These are phyloP conservation scores for Agrotis puta DNA, from an alignment of 2,888 invertebrate genomes.

Conservation along the genomic window DNA sequence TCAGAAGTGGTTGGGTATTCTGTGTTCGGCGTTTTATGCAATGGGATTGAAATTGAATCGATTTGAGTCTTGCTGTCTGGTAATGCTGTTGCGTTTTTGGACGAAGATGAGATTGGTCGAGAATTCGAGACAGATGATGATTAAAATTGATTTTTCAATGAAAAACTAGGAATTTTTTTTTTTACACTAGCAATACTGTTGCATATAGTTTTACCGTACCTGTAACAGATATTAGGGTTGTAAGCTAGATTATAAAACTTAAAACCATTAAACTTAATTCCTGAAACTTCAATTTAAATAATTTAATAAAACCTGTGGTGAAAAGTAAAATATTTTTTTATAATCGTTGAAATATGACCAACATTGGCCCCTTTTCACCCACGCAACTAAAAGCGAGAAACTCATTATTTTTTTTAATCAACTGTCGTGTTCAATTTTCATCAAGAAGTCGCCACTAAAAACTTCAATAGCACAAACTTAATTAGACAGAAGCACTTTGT, in stretches of 20 bases:
- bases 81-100: neutral
- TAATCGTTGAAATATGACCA: neutral
- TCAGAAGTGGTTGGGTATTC: constrained; percentile 23
- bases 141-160: too few species aligned
- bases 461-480: constrained; percentile 65
- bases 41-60: constrained; percentile 39
- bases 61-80: constrained; percentile 12
- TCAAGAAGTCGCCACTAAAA: constrained; percentile 51
- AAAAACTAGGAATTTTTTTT: too few species aligned
- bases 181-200: too few species aligned
- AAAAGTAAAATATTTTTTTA: neutral
- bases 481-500: constrained; percentile 68
- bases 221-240: too few species aligned
- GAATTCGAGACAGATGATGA: too few species aligned
- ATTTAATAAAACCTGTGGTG: too few species aligned
- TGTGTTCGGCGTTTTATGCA: constrained; percentile 12
- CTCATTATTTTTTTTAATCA: constrained; percentile 28
- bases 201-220: too few species aligned
- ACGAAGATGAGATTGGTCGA: neutral
- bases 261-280: too few species aligned
- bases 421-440: constrained; percentile 41
- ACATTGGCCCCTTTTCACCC: constrained; percentile 15
- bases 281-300: neutral
- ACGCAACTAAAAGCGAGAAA: constrained; percentile 7
- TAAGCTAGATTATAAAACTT: too few species aligned